Evolutionary conservation across 2,888 invertebrate species (phyloP), one percentile per base, ranked within the genome.

Genomic region (Tanypteryx hageni): DNA sequence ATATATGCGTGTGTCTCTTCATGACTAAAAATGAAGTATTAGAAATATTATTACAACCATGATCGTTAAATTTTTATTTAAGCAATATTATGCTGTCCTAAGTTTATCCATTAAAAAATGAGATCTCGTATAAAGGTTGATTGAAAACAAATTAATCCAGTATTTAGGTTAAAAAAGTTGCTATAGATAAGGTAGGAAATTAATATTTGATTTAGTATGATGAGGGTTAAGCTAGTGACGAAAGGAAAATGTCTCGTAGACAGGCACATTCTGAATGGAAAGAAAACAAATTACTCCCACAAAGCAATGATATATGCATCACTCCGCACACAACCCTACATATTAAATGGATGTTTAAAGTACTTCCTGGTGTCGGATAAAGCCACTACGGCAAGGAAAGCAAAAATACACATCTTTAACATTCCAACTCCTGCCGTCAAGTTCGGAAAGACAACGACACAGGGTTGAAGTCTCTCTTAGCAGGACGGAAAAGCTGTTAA

Each of bases 381-480:
- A 64, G 89, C 31, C 64, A 68, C 64, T 68, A 64, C 64, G 64
- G 89, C 89, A 89, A 64, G 89, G 64, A 64, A 64, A 27, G 11
- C 57, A n/a, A 44, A 82, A 83, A 83, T 56, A 61, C 64, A 89
- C 44, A 31, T 16, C 89, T n/a, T 31, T 57, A 44, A 14, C 61
- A 61, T 61, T 86, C 86, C 44, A 64, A 64, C 61, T 11, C 18
- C 18, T 89, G 89, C 31, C 59, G 64, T 68, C 89, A 61, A 61
- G 64, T 61, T 44, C 27, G 68, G 56, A 68, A 89, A 89, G 61
- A 89, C 59, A 89, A 89, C 31, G n/a, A n/a, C n/a, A n/a, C n/a
- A n/a, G n/a, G n/a, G n/a, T n/a, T n/a, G n/a, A n/a, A n/a, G n/a
- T n/a, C n/a, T n/a, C n/a, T n/a, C n/a, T n/a, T n/a, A n/a, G n/a